These are phyloP conservation scores for Tiliqua scincoides DNA, from an alignment of 2,113 vertebrate species.

Conservation along the genomic window DNA sequence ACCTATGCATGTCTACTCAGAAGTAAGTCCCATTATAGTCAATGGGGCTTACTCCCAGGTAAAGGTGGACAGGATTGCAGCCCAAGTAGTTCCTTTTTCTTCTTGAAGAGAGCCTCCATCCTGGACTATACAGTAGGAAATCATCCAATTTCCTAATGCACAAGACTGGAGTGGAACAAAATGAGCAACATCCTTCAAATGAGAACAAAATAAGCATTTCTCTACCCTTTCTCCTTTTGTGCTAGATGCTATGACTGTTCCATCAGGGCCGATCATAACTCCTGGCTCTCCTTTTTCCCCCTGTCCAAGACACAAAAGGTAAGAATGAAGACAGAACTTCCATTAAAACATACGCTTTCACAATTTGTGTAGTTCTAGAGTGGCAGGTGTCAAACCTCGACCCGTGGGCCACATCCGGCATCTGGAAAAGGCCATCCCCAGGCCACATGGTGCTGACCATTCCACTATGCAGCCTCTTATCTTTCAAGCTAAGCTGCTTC, in stretches of 20 bases:
- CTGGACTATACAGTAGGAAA: background rate
- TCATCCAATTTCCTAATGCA: background rate
- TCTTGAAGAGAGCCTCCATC: background rate
- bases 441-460: too few relatives aligned
- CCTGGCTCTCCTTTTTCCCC: constrained; percentile 83
- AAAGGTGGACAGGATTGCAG: too few relatives aligned
- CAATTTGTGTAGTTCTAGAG: background rate
- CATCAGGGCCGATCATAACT: constrained; percentile 59
- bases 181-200: rapidly evolving
- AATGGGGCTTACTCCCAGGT: too few relatives aligned
- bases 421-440: too few relatives aligned
- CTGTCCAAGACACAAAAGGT: constrained; percentile 42
- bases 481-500: too few relatives aligned
- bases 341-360: background rate
- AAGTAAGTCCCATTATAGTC: too few relatives aligned
- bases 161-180: rapidly evolving
- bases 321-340: background rate
- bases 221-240: constrained; percentile 78
- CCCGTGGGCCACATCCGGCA: too few relatives aligned
- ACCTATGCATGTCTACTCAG: too few relatives aligned
- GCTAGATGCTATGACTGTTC: constrained; percentile 14
- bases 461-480: too few relatives aligned
- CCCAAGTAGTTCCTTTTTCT: background rate
- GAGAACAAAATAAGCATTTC: background rate
- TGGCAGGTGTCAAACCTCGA: too few relatives aligned